These are phyloP conservation scores for Pangasianodon gigas DNA, from an alignment of 2,113 vertebrate genomes.

Conservation along the genomic window DNA sequence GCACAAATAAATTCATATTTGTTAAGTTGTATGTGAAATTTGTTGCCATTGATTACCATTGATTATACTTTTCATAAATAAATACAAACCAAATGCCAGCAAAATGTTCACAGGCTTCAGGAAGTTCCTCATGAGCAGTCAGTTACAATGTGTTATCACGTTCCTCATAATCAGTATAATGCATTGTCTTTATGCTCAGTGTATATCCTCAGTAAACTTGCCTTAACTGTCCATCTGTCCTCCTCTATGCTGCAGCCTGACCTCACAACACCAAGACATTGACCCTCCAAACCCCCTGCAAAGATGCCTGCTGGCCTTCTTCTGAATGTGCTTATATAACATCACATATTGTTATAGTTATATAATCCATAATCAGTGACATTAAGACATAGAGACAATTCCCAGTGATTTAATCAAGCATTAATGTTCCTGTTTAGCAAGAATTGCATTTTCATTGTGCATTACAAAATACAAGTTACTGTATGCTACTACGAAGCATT, in stretches of 20 bases:
- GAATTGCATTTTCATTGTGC: neutral
- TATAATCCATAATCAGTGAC: neutral
- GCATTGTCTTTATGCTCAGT: neutral
- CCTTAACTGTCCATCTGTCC: slow-evolving; percentile 70
- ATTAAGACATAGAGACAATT: neutral
- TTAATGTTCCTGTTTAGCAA: neutral
- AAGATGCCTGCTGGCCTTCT: slow-evolving; percentile 55
- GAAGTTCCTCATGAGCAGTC: neutral
- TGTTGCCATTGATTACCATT: neutral
- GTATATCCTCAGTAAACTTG: slow-evolving; percentile 44
- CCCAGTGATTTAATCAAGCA: neutral
- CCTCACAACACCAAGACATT: slow-evolving; percentile 60
- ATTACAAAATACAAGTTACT: neutral
- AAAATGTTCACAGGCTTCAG: neutral
- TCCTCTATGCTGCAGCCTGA: slow-evolving; percentile 63
- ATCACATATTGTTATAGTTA: neutral
- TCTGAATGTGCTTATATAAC: slow-evolving; percentile 9
- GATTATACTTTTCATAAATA: neutral
- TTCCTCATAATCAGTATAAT: slow-evolving; percentile 13
- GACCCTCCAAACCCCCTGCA: slow-evolving; percentile 58
- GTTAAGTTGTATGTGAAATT: neutral
- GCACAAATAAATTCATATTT: neutral
- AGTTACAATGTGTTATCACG: neutral
- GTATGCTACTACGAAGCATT: neutral
- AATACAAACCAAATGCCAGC: neutral